Base-by-base conservation (phyloP, 1,140 invertebrate species). In the Trinorchestia longiramus region DNA sequence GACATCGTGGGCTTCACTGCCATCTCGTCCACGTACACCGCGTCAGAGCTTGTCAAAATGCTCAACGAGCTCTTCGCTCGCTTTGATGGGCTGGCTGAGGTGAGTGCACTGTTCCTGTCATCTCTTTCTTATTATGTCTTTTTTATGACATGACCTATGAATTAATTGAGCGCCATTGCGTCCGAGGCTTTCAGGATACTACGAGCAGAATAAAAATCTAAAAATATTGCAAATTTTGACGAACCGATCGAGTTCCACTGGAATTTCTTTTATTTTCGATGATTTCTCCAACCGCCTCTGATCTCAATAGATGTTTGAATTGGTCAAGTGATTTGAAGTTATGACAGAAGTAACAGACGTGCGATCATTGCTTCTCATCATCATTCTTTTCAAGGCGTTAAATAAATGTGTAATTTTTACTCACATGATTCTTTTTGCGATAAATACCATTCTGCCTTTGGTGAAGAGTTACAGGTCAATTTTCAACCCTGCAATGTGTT, bases 1-100 rank as follows among this genome's bases (percentile, higher is more conserved):
- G 99, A 99, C 97, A 99, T 99, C 97, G 99, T 99, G 11, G 99
- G 99, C 47, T 99, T 99, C 97, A 99, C 99, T 0, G 99, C 99
- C 45, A 99, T 99, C 96, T 99, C 99, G 0, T 99, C 99, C 0
- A 99, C 99, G 0, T 99, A 99, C 97, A 99, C 98, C 77, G 99
- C 99, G 57, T 98, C 99, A 97, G 99, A 99, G 97, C 98, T 99
- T 95, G 99, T 99, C 40, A 99, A 99, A 97, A 99, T 99, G 97
- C 98, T 99, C 95, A 99, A 99, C 97, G 99, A 99, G 97, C 97
- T 99, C 57, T 99, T 99, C 97, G 99, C 99, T 43, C 98, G 99
- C 97, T 99, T 99, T 97, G 99, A 99, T 97, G 98, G 99, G 97
- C 98, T 99, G 8, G 98, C 99, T 90, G 99, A 99, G 98, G 98